Conservation (phyloP, 2,888 invertebrate species). For the Watsonalla binaria region DNA sequence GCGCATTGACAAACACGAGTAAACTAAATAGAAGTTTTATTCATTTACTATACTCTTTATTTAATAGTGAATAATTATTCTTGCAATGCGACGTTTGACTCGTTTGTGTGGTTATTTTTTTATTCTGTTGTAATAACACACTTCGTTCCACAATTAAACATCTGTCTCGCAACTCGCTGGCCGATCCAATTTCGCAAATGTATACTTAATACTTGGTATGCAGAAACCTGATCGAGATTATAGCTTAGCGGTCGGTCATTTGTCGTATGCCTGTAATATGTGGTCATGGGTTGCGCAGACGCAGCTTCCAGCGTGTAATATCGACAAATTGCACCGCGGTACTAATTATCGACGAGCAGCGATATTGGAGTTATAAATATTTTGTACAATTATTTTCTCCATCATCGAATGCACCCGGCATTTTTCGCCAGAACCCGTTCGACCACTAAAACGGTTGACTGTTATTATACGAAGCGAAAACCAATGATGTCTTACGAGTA, state of each 20-base stretch:
- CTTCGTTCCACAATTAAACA: conserved; percentile 35
- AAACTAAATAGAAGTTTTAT: too few species aligned
- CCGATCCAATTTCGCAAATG: conserved; percentile 48
- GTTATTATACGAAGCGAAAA: not conserved
- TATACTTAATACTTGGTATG: conserved; percentile 58
- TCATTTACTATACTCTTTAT: too few species aligned
- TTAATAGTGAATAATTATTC: too few species aligned
- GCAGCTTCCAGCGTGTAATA: conserved; percentile 60
- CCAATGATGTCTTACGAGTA: not conserved
- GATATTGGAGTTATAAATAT: conserved; percentile 28
- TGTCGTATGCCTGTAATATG: conserved; percentile 58
- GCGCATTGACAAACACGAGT: too few species aligned
- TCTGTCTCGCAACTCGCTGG: conserved; percentile 34
- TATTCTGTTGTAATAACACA: conserved; percentile 27
- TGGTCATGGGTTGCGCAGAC: conserved; percentile 48
- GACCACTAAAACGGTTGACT: not conserved
- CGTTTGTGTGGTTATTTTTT: not conserved
- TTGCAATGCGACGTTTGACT: too few species aligned
- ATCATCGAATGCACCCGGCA: conserved; percentile 17
- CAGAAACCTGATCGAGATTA: conserved; percentile 63
- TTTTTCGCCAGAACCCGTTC: not conserved
- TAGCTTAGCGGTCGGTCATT: conserved; percentile 53
- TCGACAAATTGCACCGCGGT: conserved; percentile 62
- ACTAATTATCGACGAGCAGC: conserved; percentile 50
- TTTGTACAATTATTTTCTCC: conserved; percentile 26